phyloP scores from a whole-genome alignment of 2,113 vertebrate species.

The Dolichallabes microphthalmus region DNA sequence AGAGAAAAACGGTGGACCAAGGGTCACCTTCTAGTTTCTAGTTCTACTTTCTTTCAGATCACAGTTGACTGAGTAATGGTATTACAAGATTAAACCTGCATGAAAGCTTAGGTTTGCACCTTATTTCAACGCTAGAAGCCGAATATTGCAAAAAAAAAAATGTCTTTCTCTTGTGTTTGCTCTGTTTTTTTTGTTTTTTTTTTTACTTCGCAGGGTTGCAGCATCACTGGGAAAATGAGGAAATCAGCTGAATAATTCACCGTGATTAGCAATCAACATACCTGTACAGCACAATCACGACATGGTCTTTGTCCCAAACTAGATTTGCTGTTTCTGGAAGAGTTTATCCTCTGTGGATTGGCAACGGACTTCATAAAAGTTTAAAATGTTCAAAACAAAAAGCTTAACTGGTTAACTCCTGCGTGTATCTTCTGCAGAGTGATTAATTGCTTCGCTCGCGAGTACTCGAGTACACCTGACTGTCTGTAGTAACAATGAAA shows the following conservation, averaged over 20 bases:
- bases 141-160: neutral
- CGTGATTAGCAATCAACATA: slow-evolving; percentile 2
- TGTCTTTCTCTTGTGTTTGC: neutral
- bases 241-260: neutral
- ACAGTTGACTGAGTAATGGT: neutral
- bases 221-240: neutral
- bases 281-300: neutral
- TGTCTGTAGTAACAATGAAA: neutral
- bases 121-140: neutral
- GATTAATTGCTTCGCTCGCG: neutral
- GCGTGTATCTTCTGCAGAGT: neutral
- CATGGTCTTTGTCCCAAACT: neutral
- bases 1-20: too few relatives aligned
- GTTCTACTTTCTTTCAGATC: neutral
- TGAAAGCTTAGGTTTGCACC: neutral
- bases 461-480: neutral
- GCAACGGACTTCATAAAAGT: neutral
- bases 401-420: neutral
- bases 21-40: too few relatives aligned
- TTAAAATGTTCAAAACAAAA: neutral
- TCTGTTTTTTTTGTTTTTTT: neutral
- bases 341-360: neutral
- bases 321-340: slow-evolving; percentile 8
- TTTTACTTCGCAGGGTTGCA: neutral
- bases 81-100: neutral